Evolutionary conservation across 1,140 invertebrate species (phyloP), one percentile per base, ranked within the genome.

Genomic region (Sesamia nonagrioides): DNA sequence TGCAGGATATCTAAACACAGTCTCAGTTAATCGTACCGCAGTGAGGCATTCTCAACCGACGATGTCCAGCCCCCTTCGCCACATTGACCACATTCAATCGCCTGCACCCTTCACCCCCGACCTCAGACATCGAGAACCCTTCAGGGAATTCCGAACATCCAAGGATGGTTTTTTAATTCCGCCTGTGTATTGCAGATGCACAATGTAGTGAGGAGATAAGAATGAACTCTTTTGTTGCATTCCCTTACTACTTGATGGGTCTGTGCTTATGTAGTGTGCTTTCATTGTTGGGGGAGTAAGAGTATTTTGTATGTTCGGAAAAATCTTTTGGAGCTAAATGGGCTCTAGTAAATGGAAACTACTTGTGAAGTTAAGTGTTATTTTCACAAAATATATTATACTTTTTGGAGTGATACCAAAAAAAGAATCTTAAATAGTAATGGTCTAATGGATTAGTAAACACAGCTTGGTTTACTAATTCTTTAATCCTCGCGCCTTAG

Each of bases 31-130:
- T 90, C 84, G 82, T 79, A 83, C 42, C 54, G 17, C 56, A 63
- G 18, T 83, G 80, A 82, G 77, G 84, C 82, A 86, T 86, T 87
- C 85, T 87, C 83, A 84, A 82, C 81, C 84, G 56, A 27, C 18
- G 18, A 81, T 81, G 79, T 75, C 68, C 80, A 81, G 80, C 60
- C 85, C 81, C 81, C 81, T 80, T 81, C 77, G 73, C 89, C 88
- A 76, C 91, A 86, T 75, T 75, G 80, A 89, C 90, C 89, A 83
- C 89, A 91, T 91, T 91, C 90, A 90, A 90, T 88, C 87, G 85
- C 78, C 83, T 60, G 58, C 78, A 68, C 86, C 87, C 85, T 89
- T 61, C 35, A 52, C 83, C 87, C 85, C 84, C 84, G 11, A 75
- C 73, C 73, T 75, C 73, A 75, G 73, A 75, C 73, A 75, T 75